Percentiles rank a stretch among this genome's conserved stretches.
phyloP scores from a whole-genome alignment of 2,888 invertebrate species.

The Cecidostiba fungosa region DNA sequence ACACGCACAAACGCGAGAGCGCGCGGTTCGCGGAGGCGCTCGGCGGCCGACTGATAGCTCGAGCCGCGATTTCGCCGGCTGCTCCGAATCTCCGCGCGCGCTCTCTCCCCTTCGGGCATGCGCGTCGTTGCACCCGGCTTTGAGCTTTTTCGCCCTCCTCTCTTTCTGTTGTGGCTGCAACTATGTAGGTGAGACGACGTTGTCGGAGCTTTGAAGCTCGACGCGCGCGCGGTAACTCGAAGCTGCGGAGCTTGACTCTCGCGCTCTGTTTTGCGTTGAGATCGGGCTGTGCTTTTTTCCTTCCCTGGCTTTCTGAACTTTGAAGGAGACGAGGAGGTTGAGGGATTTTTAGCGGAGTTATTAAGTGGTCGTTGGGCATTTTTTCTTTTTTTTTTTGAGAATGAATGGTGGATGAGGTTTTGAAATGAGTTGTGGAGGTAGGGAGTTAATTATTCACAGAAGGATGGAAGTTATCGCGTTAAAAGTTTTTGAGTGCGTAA shows the following conservation, averaged over 20 bases:
- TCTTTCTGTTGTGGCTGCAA: neutral
- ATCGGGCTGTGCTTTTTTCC: neutral
- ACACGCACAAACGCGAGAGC: neutral
- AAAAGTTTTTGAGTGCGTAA: too few relatives aligned
- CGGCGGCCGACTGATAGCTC: constrained; percentile 68
- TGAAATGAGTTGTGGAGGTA: too few relatives aligned
- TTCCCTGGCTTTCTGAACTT: too few relatives aligned
- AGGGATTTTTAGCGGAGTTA: too few relatives aligned
- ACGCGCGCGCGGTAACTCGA: neutral
- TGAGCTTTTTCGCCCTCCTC: constrained; percentile 15
- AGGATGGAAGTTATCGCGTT: too few relatives aligned
- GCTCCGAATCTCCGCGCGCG: constrained; percentile 9
- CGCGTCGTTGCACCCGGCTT: constrained; percentile 25
- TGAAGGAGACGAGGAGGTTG: too few relatives aligned
- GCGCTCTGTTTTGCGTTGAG: neutral
- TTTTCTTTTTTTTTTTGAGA: too few relatives aligned
- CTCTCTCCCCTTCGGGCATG: constrained; percentile 45
- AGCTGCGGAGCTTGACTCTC: neutral
- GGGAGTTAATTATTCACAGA: too few relatives aligned
- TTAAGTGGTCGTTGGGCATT: too few relatives aligned
- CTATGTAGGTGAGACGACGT: neutral
- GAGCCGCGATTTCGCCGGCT: constrained; percentile 62
- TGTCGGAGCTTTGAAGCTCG: neutral
- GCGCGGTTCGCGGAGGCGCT: constrained; percentile 68
- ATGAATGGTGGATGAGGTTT: too few relatives aligned